Evolutionary conservation across 2,113 vertebrate species (phyloP).

Genomic region (Phaethon lepturus): DNA sequence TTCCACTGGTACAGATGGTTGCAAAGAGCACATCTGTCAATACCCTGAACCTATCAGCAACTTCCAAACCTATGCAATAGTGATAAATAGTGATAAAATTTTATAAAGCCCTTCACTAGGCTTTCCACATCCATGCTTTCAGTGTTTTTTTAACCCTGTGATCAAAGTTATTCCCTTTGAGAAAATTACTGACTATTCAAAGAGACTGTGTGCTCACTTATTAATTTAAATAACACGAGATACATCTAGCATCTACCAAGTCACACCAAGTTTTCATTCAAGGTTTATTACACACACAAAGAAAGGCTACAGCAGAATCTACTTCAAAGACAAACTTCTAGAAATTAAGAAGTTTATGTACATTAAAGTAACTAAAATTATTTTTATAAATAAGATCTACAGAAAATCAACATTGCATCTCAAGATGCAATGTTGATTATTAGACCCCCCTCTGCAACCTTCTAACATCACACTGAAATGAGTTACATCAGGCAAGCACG

Average conservation of each 20-base stretch:
- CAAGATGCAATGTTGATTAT: not conserved
- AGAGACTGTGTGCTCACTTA: not conserved
- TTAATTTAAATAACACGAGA: not conserved
- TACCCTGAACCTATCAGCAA: not conserved
- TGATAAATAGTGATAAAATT: no score
- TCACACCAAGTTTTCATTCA: not conserved
- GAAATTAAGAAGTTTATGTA: not conserved
- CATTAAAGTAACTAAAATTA: not conserved
- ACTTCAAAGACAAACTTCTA: not conserved
- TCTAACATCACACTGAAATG: not conserved
- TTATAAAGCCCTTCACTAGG: not conserved
- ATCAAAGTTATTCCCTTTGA: not conserved
- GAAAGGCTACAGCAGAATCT: not conserved
- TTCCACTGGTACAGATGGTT: not conserved
- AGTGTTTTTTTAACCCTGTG: not conserved
- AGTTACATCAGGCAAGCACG: not conserved
- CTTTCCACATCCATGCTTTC: not conserved
- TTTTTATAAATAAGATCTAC: not conserved
- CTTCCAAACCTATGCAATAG: not conserved
- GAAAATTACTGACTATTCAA: not conserved
- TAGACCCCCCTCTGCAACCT: not conserved
- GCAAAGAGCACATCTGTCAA: not conserved
- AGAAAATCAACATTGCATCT: not conserved
- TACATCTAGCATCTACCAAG: not conserved
- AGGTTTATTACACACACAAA: not conserved